Evolutionary conservation across 2,888 invertebrate genomes (phyloP), one percentile per base, ranked within the genome.

Genomic region (Xanthia togata): DNA sequence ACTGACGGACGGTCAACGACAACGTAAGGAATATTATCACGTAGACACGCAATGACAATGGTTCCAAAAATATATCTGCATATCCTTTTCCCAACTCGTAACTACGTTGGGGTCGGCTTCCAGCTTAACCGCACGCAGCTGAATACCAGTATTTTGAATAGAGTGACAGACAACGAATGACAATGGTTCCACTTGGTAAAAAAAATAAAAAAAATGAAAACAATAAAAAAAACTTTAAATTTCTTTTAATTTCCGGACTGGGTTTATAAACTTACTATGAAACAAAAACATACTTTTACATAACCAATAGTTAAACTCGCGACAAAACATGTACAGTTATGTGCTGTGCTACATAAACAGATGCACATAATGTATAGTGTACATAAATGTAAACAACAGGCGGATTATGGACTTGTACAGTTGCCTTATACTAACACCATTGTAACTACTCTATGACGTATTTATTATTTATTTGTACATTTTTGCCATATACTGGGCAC

Each of bases 401-500:
- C 31, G n/a, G 41, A n/a, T 14, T 20, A 44, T 70, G 47, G 23
- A 70, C 41, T 70, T 63, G 63, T 59, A 55, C 55, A 50, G 63
- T 57, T 64, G 63, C 50, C 63, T 70, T 50, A 41, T 2, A 73
- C 23, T 23, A 50, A 70, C 63, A 64, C 67, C 53, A 57, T 57
- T 12, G 8, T 41, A n/a, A 41, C 44, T n/a, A 57, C 44, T 31
- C 6, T 4, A 20, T 26, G 6, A 41, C 31, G 31, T 69, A 44
- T 31, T 72, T 47, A 41, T 50, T 73, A 68, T 62, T 76, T 70
- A 77, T 78, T 78, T 78, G 41, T 59, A 64, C 17, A 50, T 26
- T 64, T 44, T n/a, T 26, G n/a, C 14, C 44, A 60, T 35, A 69
- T 69, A n/a, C n/a, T 57, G 8, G 31, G 17, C 14, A 31, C 1